These are phyloP conservation scores for Drosophila melanosoma DNA, from an alignment of 2,888 invertebrate genomes.

Conservation along the genomic window DNA sequence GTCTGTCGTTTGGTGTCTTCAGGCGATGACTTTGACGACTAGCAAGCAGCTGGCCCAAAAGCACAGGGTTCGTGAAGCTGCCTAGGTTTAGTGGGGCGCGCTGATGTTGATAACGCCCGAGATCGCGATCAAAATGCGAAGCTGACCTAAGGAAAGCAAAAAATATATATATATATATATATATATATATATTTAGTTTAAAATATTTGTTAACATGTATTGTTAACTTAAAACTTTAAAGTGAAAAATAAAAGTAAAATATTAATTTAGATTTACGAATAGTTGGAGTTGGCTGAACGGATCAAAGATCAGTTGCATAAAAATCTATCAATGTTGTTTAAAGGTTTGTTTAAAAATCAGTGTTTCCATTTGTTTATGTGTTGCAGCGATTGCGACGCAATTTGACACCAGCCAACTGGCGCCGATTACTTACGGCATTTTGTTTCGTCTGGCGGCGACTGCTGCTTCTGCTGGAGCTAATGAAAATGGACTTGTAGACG, in stretches of 20 bases:
- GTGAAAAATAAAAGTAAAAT: not conserved
- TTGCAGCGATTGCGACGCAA: slow-evolving; percentile 9
- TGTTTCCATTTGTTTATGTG: slow-evolving; percentile 41
- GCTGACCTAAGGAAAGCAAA: slow-evolving; percentile 1
- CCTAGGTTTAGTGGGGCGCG: too few relatives aligned
- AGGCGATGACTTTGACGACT: too few relatives aligned
- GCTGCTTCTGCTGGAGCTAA: not conserved
- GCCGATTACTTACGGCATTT: slow-evolving; percentile 34
- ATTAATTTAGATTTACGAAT: not conserved
- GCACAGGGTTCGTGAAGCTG: too few relatives aligned
- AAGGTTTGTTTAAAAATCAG: slow-evolving; percentile 34
- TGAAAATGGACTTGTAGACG: slow-evolving; percentile 1
- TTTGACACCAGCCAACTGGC: slow-evolving; percentile 8
- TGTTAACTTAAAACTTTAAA: not conserved
- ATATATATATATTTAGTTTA: too few relatives aligned
- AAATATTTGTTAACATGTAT: not conserved
- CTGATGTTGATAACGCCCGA: slow-evolving; percentile 36
- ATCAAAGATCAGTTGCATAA: not conserved
- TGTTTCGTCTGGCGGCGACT: not conserved
- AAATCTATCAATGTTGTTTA: not conserved
- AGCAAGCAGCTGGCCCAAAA: too few relatives aligned
- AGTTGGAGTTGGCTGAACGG: not conserved
- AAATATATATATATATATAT: too few relatives aligned
- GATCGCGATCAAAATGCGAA: slow-evolving; percentile 26
- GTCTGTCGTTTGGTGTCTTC: too few relatives aligned